Base-by-base conservation (phyloP, 2,888 invertebrate genomes). In the Polietes domitor region DNA sequence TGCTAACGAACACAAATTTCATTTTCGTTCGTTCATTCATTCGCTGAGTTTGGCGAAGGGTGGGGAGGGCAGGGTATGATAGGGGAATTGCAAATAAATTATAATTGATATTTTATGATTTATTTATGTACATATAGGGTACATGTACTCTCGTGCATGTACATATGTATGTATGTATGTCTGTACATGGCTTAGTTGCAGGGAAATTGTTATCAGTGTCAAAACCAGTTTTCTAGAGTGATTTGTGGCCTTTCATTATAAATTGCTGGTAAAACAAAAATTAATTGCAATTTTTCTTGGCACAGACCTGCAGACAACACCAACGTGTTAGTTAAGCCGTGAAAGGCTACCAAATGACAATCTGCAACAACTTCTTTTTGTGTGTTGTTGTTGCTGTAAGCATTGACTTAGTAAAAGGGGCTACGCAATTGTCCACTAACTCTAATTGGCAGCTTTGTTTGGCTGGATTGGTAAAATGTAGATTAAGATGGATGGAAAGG, bases 91-190 rank as follows among this genome's bases (percentile, higher is more conserved):
- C 41, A 61, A 73, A 73, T 79, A 73, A 61, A 28, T 72, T 68
- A 75, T 65, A 68, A 84, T 75, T 65, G 80, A 78, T 78, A 78
- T 32, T 83, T 78, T 76, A 76, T 84, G 81, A 81, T 81, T 81
- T 81, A 72, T 72, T 37, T 41, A 24, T 72, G 41, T 21, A 28
- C 28, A 32, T 68, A 3, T 73, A 24, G 17, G 9, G 21, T 61
- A 55, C n/a, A n/a, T n/a, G n/a, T n/a, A n/a, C n/a, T n/a, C n/a
- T n/a, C n/a, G n/a, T n/a, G n/a, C n/a, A n/a, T n/a, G 50, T 70
- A 71, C 19, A 6, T 6, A 9, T 32, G 9, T 4, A 6, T 9
- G 32, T 9, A 19, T 9, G 6, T 15, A 5, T 47, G 47, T 5
- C 15, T 47, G 47, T 9, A 32, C 26, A 26, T 12, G 41, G 28